Percentiles rank a stretch among this genome's conserved stretches.
Evolutionary conservation across 2,797 vertebrate genomes (phyloP).

Genomic region (Microtus agrestis): DNA sequence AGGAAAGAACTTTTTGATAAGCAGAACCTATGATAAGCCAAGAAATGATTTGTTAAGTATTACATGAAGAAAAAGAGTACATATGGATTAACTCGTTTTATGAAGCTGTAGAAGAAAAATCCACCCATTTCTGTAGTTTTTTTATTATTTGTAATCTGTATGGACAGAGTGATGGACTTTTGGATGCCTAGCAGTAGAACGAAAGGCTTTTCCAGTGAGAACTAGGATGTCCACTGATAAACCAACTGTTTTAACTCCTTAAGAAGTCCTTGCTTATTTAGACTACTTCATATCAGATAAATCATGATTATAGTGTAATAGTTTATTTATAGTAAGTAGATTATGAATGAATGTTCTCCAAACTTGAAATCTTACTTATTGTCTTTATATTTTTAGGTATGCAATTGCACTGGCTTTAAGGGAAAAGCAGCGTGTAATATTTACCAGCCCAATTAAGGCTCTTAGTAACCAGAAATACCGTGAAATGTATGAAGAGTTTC

Average conservation of each 20-base stretch:
- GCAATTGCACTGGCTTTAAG: slow-evolving; percentile 97
- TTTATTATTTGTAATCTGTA: background rate
- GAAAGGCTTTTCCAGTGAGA: slow-evolving; percentile 9
- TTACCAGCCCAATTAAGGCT: slow-evolving; percentile 99
- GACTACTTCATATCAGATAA: background rate
- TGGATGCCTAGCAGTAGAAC: background rate
- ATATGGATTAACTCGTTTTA: slow-evolving; percentile 1
- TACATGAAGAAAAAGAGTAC: background rate
- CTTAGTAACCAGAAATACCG: slow-evolving; percentile 99
- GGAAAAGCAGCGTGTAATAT: slow-evolving; percentile 98
- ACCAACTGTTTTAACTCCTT: background rate
- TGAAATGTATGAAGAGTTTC: slow-evolving; percentile 99
- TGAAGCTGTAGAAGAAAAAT: background rate
- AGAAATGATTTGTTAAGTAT: slow-evolving; percentile 11
- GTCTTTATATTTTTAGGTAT: slow-evolving; percentile 89
- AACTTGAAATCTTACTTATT: slow-evolving; percentile 13
- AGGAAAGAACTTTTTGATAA: background rate
- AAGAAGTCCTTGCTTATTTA: background rate
- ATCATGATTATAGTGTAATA: background rate
- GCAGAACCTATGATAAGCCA: background rate
- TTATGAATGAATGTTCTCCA: background rate
- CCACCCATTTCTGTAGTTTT: background rate
- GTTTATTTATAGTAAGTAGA: background rate
- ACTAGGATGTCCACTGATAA: background rate
- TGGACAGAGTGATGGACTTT: background rate